These are phyloP conservation scores for Macrobrachium nipponense DNA, from an alignment of 1,140 invertebrate genomes.

Conservation along the genomic window DNA sequence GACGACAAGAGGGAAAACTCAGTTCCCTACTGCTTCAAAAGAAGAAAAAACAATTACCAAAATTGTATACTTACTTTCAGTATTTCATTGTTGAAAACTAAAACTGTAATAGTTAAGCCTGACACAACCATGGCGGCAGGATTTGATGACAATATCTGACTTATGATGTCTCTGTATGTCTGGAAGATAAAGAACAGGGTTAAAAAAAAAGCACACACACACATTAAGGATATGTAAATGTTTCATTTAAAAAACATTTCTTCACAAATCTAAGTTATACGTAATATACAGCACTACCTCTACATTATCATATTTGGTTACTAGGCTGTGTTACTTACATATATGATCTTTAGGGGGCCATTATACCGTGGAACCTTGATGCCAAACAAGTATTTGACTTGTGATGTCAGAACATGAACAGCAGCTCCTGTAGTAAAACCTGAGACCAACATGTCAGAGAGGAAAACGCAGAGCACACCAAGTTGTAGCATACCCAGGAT, in stretches of 20 bases:
- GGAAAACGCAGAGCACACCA: conserved; percentile 85
- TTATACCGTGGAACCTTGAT: conserved; percentile 75
- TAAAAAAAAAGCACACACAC: neutral
- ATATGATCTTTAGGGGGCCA: conserved; percentile 81
- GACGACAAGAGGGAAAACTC: too few relatives aligned
- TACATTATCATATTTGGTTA: neutral
- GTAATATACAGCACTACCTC: too few relatives aligned
- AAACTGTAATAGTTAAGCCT: conserved; percentile 40
- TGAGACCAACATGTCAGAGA: conserved; percentile 90
- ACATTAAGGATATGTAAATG: neutral
- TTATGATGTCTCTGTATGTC: conserved; percentile 48
- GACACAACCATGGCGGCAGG: conserved; percentile 63
- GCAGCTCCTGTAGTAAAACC: conserved; percentile 93
- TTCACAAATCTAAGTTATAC: neutral
- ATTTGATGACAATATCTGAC: conserved; percentile 34
- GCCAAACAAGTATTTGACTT: conserved; percentile 89
- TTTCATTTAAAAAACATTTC: neutral
- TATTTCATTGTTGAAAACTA: conserved; percentile 63
- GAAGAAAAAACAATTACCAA: too few relatives aligned
- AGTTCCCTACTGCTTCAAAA: too few relatives aligned
- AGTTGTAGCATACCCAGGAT: conserved; percentile 84
- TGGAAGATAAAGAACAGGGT: neutral
- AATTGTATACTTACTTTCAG: conserved; percentile 56
- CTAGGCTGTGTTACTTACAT: conserved; percentile 65
- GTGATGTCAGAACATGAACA: conserved; percentile 89